A percentile compares a stretch with the other conserved stretches of the same genome.
These are phyloP conservation scores for Venturia canescens DNA, from an alignment of 1,140 invertebrate species.

Conservation along the genomic window DNA sequence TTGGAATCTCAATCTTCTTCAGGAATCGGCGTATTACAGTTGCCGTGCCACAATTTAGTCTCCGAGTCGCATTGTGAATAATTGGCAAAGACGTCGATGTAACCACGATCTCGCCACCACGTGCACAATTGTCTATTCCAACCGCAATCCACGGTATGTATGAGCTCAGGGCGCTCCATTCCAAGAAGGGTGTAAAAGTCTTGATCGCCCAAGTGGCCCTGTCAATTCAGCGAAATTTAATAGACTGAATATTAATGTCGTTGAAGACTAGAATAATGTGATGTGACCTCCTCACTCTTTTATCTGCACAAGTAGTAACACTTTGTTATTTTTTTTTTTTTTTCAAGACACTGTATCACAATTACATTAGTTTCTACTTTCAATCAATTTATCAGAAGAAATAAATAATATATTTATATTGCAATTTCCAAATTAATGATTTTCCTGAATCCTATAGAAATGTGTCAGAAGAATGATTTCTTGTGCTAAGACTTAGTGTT, in stretches of 20 bases:
- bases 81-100: constrained; percentile 85
- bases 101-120: constrained; percentile 91
- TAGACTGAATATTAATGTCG: background rate
- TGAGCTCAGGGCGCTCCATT: constrained; percentile 85
- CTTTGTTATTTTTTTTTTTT: no score
- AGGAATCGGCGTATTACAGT: constrained; percentile 89
- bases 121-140: constrained; percentile 92
- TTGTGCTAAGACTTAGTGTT: no score
- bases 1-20: constrained; percentile 62
- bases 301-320: no score
- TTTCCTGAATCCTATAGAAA: no score
- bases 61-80: constrained; percentile 86
- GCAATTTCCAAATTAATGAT: no score
- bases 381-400: no score
- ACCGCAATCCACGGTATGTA: constrained; percentile 87
- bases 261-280: no score
- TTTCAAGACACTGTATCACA: no score
- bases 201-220: constrained; percentile 92
- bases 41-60: constrained; percentile 89
- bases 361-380: no score
- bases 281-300: no score
- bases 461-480: no score
- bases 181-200: constrained; percentile 90
- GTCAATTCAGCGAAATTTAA: constrained; percentile 46
- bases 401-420: no score